Evolutionary conservation across 1,140 invertebrate genomes (phyloP).

Genomic region (Drosophila repletoides): DNA sequence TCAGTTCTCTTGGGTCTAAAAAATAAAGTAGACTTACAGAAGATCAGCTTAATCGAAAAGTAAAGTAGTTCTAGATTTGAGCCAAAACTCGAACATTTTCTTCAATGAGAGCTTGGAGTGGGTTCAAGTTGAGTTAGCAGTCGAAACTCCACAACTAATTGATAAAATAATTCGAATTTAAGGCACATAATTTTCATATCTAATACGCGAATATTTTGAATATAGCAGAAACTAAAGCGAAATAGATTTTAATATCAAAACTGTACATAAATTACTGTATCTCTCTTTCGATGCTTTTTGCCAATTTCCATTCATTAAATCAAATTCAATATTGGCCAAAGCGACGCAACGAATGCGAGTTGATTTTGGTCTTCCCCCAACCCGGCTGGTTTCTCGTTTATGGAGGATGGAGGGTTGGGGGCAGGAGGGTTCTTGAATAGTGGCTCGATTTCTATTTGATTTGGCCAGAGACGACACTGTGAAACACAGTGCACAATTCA

Average conservation of each 20-base stretch:
- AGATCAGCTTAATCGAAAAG: too few relatives aligned
- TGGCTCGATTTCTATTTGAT: slow-evolving; percentile 74
- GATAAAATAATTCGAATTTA: too few relatives aligned
- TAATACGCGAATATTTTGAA: not conserved
- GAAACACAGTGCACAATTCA: slow-evolving; percentile 51
- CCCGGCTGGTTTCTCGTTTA: too few relatives aligned
- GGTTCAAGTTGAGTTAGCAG: too few relatives aligned
- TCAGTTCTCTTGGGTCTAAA: too few relatives aligned
- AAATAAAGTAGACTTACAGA: too few relatives aligned
- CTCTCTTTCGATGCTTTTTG: slow-evolving; percentile 40
- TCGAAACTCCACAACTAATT: too few relatives aligned
- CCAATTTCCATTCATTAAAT: slow-evolving; percentile 79
- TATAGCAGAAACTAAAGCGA: slow-evolving; percentile 21
- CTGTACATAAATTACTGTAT: slow-evolving; percentile 22
- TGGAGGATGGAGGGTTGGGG: slow-evolving; percentile 8
- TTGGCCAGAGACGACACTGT: slow-evolving; percentile 40
- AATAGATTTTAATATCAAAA: slow-evolving; percentile 18
- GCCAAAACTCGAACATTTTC: too few relatives aligned
- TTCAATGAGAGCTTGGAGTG: too few relatives aligned
- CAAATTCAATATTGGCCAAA: slow-evolving; percentile 80
- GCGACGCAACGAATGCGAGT: slow-evolving; percentile 48
- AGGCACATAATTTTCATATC: too few relatives aligned
- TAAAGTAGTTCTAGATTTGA: too few relatives aligned
- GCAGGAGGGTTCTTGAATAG: not conserved
- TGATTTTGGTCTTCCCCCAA: too few relatives aligned